Conservation (phyloP, 2,113 vertebrate genomes). For the Bambusicola thoracicus region DNA sequence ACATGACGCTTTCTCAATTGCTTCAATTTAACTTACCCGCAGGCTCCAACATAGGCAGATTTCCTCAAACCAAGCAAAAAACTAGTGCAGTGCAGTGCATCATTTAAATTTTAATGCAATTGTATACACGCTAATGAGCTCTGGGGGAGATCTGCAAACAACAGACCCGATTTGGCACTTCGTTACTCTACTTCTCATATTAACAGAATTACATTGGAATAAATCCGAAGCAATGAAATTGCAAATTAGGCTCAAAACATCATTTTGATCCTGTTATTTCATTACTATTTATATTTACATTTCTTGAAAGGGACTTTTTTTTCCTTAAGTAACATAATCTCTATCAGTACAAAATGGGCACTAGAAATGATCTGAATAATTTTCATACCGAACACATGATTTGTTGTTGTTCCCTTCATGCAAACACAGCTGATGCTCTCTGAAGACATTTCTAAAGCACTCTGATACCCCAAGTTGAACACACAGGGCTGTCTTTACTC, state of each 20-base stretch:
- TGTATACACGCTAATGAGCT: constrained; percentile 1
- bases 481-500: not conserved
- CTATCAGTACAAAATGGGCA: not conserved
- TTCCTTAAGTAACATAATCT: not conserved
- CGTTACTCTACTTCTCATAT: not conserved
- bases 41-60: not conserved
- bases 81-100: not conserved
- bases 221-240: not conserved
- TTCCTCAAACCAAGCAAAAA: not conserved
- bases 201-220: not conserved
- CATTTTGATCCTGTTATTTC: not conserved
- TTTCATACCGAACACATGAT: not conserved
- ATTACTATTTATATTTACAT: not conserved
- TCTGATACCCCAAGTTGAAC: not conserved
- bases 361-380: not conserved
- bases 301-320: not conserved
- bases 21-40: not conserved
- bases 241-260: not conserved
- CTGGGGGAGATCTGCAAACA: not conserved
- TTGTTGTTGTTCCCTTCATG: not conserved
- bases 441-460: not conserved
- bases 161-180: not conserved
- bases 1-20: not conserved
- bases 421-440: not conserved
- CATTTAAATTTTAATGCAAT: constrained; percentile 20